Evolutionary conservation across 2,888 invertebrate species (phyloP).

Genomic region (Phania funesta): DNA sequence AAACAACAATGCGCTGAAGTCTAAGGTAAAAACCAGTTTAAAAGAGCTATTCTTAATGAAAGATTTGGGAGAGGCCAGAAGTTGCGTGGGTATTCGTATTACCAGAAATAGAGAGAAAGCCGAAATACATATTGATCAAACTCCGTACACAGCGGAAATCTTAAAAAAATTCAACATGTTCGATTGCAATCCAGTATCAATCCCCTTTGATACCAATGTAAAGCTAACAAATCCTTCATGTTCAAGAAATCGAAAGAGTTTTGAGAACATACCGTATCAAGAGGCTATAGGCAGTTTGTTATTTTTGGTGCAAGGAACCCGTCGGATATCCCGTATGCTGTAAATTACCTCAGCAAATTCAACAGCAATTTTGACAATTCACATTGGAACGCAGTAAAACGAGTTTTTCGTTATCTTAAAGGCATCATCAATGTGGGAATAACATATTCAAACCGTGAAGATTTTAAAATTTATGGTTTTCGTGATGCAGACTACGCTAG

Average conservation of each 20-base stretch:
- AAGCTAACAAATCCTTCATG: too few species aligned
- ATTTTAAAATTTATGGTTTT: background rate
- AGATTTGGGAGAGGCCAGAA: background rate
- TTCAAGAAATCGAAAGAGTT: too few species aligned
- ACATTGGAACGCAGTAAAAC: too few species aligned
- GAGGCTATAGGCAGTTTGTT: too few species aligned
- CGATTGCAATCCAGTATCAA: slow-evolving; percentile 7
- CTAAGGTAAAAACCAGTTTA: background rate
- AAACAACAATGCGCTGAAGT: slow-evolving; percentile 29
- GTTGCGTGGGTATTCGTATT: slow-evolving; percentile 20
- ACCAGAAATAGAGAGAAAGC: background rate
- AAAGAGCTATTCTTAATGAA: background rate
- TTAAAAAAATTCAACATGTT: slow-evolving; percentile 1
- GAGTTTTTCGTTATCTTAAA: background rate
- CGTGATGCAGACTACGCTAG: too few species aligned
- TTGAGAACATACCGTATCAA: too few species aligned
- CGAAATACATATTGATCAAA: slow-evolving; percentile 8
- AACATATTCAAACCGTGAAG: background rate
- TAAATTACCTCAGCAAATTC: too few species aligned
- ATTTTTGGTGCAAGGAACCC: too few species aligned
- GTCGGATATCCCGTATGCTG: too few species aligned
- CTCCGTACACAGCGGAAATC: background rate
- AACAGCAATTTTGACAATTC: too few species aligned
- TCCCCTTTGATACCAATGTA: too few species aligned
- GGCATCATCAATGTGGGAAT: background rate